Base-by-base conservation (phyloP, 2,888 invertebrate species). In the Catocala nupta region DNA sequence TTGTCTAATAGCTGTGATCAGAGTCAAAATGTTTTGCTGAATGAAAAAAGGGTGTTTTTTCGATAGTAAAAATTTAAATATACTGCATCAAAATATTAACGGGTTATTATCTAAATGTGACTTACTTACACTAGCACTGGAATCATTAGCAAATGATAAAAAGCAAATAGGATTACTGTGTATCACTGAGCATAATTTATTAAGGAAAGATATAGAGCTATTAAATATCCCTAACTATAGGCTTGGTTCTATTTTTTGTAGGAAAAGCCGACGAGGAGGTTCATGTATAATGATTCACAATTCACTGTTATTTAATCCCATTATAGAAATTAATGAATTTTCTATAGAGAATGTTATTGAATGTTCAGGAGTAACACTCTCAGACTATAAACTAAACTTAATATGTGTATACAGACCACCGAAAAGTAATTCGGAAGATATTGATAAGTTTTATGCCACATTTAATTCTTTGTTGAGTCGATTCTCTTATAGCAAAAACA, bases 341-440 rank as follows among this genome's bases (percentile, higher is more conserved):
- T 58, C 54, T 0, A 42, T 57, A 6, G 49, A 48, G 9, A 57
- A 62, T 25, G 34, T 57, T 0, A 57, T 62, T 16, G 63, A 63
- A 11, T 63, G 63, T 11, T 58, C 54, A 33, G 63, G 54, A 6
- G 55, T 63, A 10, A 47, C 54, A 39, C 39, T 63, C n/a, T 25
- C 33, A 25, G 50, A 63, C 13, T 51, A 63, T 47, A 49, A 55
- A 8, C 16, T 63, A 10, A 12, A 45, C 13, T 10, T 58, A 0
- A 45, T 63, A 44, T 63, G 58, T 12, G 51, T 63, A n/a, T 63
- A 63, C 34, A 63, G 63, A 5, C 57, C 58, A 5, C 54, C 57
- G 12, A 51, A 44, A 9, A 13, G 36, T 12, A 51, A 10, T 50
- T 10, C 34, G 3, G 50, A 57, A n/a, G 57, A 50, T 13, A 34